phyloP scores from a whole-genome alignment of 1,140 invertebrate genomes.

The Ostrea denselamellosa region DNA sequence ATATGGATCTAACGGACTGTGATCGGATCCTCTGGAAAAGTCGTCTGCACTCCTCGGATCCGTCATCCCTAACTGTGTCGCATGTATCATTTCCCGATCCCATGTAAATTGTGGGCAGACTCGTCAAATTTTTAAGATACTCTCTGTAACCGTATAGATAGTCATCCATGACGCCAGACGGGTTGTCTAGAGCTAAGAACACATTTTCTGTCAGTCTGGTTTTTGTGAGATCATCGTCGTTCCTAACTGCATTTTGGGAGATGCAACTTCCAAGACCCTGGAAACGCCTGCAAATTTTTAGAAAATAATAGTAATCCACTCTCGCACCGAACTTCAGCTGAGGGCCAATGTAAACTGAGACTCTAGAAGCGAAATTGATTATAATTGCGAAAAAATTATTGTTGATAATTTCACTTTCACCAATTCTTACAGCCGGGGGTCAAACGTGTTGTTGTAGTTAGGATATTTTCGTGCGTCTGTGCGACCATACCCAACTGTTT shows the following conservation, averaged over 20 bases:
- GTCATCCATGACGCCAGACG: slow-evolving; percentile 46
- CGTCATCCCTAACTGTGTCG: slow-evolving; percentile 29
- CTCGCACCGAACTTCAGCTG: not conserved
- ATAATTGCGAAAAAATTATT: not conserved
- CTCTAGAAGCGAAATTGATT: not conserved
- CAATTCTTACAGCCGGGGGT: slow-evolving; percentile 52
- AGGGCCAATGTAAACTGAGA: not conserved
- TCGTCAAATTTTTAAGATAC: slow-evolving; percentile 25
- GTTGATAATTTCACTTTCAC: not conserved
- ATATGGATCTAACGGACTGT: slow-evolving; percentile 41
- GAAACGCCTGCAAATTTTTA: slow-evolving; percentile 19
- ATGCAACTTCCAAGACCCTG: slow-evolving; percentile 32
- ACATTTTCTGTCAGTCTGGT: slow-evolving; percentile 51
- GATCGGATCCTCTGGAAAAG: slow-evolving; percentile 45
- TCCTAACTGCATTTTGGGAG: not conserved
- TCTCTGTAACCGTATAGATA: slow-evolving; percentile 42
- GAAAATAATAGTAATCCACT: not conserved
- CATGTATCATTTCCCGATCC: slow-evolving; percentile 38
- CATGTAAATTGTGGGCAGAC: not conserved
- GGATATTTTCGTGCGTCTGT: slow-evolving; percentile 6
- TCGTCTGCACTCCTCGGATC: slow-evolving; percentile 43
- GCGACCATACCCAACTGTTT: slow-evolving; percentile 54
- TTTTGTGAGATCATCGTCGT: slow-evolving; percentile 5
- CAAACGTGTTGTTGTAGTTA: slow-evolving; percentile 54
- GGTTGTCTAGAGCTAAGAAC: slow-evolving; percentile 52